Evolutionary conservation across 2,113 vertebrate genomes (phyloP).

Genomic region (Eurypyga helias): DNA sequence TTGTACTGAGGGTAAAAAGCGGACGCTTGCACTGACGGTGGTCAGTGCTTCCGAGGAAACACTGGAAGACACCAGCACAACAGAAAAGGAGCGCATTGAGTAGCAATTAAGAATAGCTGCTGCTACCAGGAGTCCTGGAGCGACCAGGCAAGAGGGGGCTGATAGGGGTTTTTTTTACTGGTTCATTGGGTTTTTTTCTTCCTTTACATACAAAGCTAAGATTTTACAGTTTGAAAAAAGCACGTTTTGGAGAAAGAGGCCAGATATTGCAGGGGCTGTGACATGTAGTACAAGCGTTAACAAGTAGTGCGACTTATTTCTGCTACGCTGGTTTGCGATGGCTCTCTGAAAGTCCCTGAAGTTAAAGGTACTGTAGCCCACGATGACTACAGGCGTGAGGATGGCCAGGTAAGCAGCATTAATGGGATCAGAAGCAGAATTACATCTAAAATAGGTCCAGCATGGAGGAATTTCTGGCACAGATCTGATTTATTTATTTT

Average conservation of each 20-base stretch:
- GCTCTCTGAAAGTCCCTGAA: background rate
- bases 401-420: background rate
- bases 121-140: background rate
- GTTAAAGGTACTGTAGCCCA: background rate
- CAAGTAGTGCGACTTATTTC: background rate
- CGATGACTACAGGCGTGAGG: background rate
- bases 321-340: background rate
- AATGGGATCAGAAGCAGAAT: background rate
- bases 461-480: background rate
- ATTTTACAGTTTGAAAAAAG: background rate
- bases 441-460: background rate
- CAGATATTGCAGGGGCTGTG: background rate
- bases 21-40: background rate
- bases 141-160: background rate
- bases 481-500: background rate
- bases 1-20: background rate
- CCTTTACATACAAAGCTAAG: background rate
- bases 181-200: too few relatives aligned
- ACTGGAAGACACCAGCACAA: background rate
- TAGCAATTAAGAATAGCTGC: background rate
- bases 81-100: background rate
- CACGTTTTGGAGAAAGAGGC: background rate
- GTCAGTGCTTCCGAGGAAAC: background rate
- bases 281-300: background rate
- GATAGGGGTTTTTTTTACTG: too few relatives aligned